These are phyloP conservation scores for Drosophila bocqueti DNA, from an alignment of 1,140 invertebrate genomes.

Conservation along the genomic window DNA sequence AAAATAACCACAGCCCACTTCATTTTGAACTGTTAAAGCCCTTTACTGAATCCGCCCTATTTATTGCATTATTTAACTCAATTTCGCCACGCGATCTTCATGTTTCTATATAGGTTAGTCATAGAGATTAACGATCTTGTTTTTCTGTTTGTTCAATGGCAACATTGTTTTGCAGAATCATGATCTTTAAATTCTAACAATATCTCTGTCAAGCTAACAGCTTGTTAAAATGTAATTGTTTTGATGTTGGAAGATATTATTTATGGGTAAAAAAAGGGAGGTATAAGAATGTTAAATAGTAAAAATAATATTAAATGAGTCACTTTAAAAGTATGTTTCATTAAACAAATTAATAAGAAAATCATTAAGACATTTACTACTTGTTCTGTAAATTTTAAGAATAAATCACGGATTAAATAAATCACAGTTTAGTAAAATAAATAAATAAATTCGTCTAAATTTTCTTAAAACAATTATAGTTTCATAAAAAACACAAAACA, in stretches of 20 bases:
- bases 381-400: neutral
- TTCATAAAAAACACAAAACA: neutral
- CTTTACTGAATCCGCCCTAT: conserved; percentile 27
- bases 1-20: conserved; percentile 42
- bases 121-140: conserved; percentile 23
- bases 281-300: neutral
- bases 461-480: neutral
- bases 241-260: neutral
- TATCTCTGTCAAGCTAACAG: neutral
- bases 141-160: conserved; percentile 16
- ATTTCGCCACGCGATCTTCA: conserved; percentile 49
- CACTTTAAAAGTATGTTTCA: neutral
- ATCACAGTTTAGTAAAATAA: neutral
- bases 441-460: neutral
- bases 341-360: no score
- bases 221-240: neutral
- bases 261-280: neutral
- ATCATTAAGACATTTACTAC: neutral
- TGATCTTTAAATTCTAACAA: conserved; percentile 7
- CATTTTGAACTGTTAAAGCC: conserved; percentile 41
- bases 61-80: conserved; percentile 27
- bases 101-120: conserved; percentile 28
- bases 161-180: conserved; percentile 54
- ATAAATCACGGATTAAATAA: neutral
- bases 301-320: neutral